These are phyloP conservation scores for Xyrauchen texanus DNA, from an alignment of 2,113 vertebrate genomes.

Conservation along the genomic window DNA sequence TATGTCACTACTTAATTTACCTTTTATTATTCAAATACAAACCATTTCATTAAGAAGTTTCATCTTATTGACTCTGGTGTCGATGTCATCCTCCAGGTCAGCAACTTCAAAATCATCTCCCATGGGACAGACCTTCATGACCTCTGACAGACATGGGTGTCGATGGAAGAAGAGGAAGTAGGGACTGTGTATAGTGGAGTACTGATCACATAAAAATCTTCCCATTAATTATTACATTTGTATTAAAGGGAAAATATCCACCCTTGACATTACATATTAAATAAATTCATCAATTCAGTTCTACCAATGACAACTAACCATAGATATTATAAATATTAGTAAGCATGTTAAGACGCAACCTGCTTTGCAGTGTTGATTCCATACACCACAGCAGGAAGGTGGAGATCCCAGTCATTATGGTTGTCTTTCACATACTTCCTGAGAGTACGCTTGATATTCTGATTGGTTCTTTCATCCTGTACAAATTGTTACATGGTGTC, in stretches of 20 bases:
- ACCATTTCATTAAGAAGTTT: no score
- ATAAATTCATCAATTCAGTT: not conserved
- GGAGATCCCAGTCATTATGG: no score
- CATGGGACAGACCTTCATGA: slow-evolving; percentile 7
- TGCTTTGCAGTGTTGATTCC: slow-evolving; percentile 10
- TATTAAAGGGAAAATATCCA: not conserved
- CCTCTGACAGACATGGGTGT: slow-evolving; percentile 5
- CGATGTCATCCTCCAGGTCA: slow-evolving; percentile 2
- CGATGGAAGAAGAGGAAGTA: slow-evolving; percentile 9
- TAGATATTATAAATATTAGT: no score
- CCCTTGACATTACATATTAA: not conserved
- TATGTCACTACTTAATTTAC: no score
- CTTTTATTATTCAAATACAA: no score
- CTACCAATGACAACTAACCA: not conserved
- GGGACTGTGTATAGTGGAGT: slow-evolving; percentile 8
- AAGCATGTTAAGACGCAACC: no score
- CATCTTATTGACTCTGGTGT: no score
- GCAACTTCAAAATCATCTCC: not conserved
- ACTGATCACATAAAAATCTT: not conserved
- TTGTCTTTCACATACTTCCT: no score
- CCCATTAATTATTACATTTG: not conserved
- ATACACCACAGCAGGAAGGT: no score
- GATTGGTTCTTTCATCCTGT: no score
- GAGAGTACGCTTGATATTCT: no score
- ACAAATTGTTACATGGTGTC: no score